Conservation (phyloP, 2,113 vertebrate species). For the Anser cygnoides region DNA sequence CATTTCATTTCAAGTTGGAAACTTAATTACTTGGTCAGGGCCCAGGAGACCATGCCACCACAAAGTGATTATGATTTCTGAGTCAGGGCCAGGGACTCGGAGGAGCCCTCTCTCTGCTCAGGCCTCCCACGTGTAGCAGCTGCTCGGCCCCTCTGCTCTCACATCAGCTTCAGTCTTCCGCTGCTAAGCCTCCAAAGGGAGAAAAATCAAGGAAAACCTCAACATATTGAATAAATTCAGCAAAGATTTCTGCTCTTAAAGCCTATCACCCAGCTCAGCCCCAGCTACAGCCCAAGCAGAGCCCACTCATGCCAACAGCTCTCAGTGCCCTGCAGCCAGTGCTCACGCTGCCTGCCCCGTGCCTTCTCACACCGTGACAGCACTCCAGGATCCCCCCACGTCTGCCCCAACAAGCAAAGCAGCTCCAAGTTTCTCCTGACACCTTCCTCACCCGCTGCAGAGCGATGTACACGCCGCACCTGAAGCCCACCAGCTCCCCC, state of each 20-base stretch:
- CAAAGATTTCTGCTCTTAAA: background rate
- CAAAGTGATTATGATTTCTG: background rate
- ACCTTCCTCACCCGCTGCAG: too few relatives aligned
- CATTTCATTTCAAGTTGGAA: slow-evolving; percentile 53
- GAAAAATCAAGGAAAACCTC: background rate
- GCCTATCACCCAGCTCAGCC: background rate
- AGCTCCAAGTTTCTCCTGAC: too few relatives aligned
- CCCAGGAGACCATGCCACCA: slow-evolving; percentile 12
- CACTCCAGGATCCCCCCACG: too few relatives aligned
- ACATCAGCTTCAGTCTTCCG: background rate
- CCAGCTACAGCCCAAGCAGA: too few relatives aligned
- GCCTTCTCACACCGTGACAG: too few relatives aligned
- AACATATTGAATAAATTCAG: background rate
- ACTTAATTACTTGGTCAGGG: slow-evolving; percentile 33
- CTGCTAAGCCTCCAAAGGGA: background rate
- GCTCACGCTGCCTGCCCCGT: background rate
- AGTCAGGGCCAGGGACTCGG: background rate
- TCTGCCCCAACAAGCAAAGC: too few relatives aligned
- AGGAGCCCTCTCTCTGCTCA: background rate
- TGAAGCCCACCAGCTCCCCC: too few relatives aligned
- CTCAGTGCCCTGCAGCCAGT: accelerated
- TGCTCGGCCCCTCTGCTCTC: background rate
- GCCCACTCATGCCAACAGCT: background rate
- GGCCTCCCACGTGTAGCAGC: accelerated
- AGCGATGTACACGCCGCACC: too few relatives aligned